Evolutionary conservation across 2,113 vertebrate genomes (phyloP).

Genomic region (Petrocephalus zakoni): DNA sequence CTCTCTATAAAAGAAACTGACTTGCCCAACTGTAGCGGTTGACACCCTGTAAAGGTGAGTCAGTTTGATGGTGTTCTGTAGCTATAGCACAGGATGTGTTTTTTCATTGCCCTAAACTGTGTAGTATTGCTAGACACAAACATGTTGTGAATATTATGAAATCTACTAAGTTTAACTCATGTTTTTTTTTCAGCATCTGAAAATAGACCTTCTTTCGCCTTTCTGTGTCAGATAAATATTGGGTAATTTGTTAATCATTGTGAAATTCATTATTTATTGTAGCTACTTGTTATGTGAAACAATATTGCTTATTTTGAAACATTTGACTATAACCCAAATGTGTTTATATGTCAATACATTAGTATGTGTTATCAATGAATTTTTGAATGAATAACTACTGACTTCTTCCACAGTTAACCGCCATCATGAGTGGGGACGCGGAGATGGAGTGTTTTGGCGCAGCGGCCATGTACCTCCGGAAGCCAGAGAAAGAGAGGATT

Average conservation of each 20-base stretch:
- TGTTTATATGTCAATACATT: not conserved
- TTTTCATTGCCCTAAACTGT: not conserved
- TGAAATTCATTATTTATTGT: not conserved
- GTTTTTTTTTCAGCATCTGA: not conserved
- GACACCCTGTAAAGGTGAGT: conserved; percentile 57
- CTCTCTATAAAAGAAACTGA: conserved; percentile 57
- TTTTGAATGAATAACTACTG: not conserved
- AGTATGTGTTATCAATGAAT: not conserved
- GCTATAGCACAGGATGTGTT: conserved; percentile 26
- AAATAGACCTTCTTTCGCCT: not conserved
- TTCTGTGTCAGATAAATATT: not conserved
- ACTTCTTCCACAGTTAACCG: conserved; percentile 33
- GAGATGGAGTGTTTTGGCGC: conserved; percentile 78
- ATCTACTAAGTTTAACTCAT: not conserved
- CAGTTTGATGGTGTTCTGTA: not conserved
- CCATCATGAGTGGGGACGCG: conserved; percentile 63
- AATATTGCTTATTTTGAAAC: not conserved
- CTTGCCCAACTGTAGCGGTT: conserved; percentile 38
- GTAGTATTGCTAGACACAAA: not conserved
- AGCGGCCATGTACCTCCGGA: conserved; percentile 75
- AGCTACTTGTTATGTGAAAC: not conserved
- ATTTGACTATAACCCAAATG: not conserved
- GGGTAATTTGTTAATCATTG: not conserved
- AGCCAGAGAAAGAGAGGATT: conserved; percentile 74
- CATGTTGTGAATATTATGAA: not conserved